These are phyloP conservation scores for Puffinus mauretanicus DNA, from an alignment of 2,113 vertebrate species.

Conservation along the genomic window DNA sequence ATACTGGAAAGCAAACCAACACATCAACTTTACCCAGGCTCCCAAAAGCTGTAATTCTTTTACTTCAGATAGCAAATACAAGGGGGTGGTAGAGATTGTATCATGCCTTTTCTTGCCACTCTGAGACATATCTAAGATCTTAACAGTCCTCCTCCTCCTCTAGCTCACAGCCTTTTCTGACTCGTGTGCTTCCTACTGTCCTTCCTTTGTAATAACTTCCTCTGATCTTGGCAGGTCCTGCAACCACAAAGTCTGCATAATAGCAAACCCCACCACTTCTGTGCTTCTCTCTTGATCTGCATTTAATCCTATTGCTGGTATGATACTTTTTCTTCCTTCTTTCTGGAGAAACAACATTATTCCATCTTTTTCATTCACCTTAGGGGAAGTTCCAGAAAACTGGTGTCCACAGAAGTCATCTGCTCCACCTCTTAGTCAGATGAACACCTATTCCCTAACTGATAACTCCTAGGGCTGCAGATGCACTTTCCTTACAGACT, in stretches of 20 bases:
- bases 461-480: neutral
- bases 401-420: neutral
- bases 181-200: neutral
- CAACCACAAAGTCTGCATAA: neutral
- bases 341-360: neutral
- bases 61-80: neutral
- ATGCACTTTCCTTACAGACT: neutral
- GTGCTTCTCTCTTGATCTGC: neutral
- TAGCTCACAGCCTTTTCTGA: neutral
- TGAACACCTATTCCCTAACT: neutral
- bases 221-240: neutral
- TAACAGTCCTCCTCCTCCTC: neutral
- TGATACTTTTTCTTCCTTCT: neutral
- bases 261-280: neutral
- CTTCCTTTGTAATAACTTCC: neutral
- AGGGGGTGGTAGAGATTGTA: neutral
- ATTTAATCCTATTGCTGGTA: neutral
- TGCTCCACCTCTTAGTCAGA: neutral
- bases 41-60: neutral
- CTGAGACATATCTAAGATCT: neutral
- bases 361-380: neutral
- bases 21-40: neutral
- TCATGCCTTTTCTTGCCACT: neutral
- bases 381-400: neutral
- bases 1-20: neutral